Percentiles rank a stretch among this genome's conserved stretches.
phyloP scores from a whole-genome alignment of 2,888 invertebrate species.

The Sipha maydis region DNA sequence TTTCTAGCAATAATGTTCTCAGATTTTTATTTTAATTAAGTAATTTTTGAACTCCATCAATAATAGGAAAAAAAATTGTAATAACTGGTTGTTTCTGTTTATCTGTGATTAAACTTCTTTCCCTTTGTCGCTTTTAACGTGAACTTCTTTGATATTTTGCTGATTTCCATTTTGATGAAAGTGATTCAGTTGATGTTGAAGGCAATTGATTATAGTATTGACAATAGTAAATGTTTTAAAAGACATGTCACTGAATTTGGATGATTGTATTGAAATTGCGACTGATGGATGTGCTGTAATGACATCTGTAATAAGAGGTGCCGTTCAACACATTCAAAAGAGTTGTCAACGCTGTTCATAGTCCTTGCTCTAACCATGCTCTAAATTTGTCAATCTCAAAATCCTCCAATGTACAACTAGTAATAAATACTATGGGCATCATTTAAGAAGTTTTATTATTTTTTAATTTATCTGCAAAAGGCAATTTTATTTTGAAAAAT shows the following conservation, averaged over 20 bases:
- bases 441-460: too few species aligned
- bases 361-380: too few species aligned
- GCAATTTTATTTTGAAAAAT: too few species aligned
- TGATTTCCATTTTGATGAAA: constrained; percentile 14
- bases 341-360: background rate
- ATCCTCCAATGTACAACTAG: too few species aligned
- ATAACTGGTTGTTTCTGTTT: constrained; percentile 13
- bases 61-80: constrained; percentile 20
- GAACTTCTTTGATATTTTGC: constrained; percentile 23
- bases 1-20: background rate
- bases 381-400: too few species aligned
- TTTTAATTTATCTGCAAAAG: too few species aligned
- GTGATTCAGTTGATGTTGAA: constrained; percentile 24
- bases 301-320: constrained; percentile 4
- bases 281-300: constrained; percentile 5
- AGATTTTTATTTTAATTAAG: constrained; percentile 14
- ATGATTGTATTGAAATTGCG: constrained; percentile 8
- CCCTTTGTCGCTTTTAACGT: constrained; percentile 22
- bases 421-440: too few species aligned
- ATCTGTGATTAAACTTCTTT: constrained; percentile 11
- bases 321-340: constrained; percentile 1
- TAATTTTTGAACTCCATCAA: constrained; percentile 3
- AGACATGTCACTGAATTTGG: constrained; percentile 1
- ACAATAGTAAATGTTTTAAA: background rate
- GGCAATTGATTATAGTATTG: too few species aligned